Conservation (phyloP, 2,113 vertebrate genomes). For the Drymodes brunneopygia region DNA sequence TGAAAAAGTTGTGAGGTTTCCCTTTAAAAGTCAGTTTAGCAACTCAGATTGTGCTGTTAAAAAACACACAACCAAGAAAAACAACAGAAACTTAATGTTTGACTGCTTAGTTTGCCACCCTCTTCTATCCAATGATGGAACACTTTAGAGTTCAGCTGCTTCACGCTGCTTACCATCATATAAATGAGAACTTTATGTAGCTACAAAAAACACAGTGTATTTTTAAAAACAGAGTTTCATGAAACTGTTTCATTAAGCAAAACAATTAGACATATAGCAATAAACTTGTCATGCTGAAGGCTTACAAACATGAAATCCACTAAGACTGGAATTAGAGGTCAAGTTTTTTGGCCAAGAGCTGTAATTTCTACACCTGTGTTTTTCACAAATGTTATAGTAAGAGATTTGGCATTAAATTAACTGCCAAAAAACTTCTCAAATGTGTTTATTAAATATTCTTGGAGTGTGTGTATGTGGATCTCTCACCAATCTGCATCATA, state of each 20-base stretch:
- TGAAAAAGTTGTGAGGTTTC: neutral
- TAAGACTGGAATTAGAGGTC: neutral
- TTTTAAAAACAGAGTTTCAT: neutral
- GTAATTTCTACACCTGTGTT: neutral
- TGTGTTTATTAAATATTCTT: neutral
- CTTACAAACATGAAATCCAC: neutral
- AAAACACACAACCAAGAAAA: neutral
- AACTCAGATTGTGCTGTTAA: neutral
- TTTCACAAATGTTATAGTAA: neutral
- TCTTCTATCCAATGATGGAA: neutral
- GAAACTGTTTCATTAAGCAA: neutral
- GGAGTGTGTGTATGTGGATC: neutral
- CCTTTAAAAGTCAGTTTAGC: neutral
- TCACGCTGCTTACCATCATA: neutral
- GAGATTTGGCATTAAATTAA: neutral
- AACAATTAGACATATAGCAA: neutral
- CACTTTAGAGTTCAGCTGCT: neutral
- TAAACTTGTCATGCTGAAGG: neutral
- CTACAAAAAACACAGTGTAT: neutral
- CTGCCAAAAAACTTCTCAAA: neutral
- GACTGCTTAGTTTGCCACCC: neutral
- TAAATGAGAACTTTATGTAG: neutral
- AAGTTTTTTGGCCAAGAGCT: neutral
- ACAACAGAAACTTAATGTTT: neutral
- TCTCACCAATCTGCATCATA: neutral